Evolutionary conservation across 2,113 vertebrate species (phyloP).

Genomic region (Geococcyx californianus): DNA sequence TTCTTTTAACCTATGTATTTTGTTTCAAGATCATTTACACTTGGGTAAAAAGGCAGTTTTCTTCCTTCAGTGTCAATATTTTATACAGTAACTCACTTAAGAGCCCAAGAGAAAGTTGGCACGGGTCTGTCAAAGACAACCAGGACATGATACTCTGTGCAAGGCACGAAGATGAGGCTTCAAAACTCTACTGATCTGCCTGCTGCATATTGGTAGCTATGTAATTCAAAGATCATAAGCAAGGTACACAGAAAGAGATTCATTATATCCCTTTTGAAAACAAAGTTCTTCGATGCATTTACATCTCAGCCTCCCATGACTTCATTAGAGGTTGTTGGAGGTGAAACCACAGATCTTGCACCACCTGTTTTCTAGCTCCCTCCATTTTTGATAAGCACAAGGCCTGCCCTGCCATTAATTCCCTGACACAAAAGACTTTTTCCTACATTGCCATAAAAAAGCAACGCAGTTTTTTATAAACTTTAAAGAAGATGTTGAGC

Average conservation of each 20-base stretch:
- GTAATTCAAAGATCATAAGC: not conserved
- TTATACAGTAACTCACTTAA: conserved; percentile 31
- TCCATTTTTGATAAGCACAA: not conserved
- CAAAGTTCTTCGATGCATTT: not conserved
- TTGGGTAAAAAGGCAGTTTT: conserved; percentile 26
- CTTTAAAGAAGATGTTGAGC: not conserved
- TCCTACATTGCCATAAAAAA: not conserved
- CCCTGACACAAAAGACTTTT: not conserved
- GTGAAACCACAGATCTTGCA: not conserved
- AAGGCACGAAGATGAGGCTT: not conserved
- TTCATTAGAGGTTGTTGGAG: not conserved
- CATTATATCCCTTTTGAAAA: not conserved
- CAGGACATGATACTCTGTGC: not conserved
- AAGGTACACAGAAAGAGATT: not conserved
- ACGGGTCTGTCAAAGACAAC: not conserved
- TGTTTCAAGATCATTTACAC: conserved; percentile 66
- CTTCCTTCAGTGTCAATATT: conserved; percentile 12
- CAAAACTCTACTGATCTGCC: not conserved
- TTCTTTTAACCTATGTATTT: conserved; percentile 26
- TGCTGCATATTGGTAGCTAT: not conserved
- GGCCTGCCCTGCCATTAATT: not conserved
- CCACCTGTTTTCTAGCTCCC: not conserved
- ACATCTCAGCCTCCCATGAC: not conserved
- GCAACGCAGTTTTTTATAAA: not conserved
- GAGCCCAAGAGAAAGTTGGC: not conserved